Conservation (phyloP, 2,113 vertebrate species). For the Capra hircus region DNA sequence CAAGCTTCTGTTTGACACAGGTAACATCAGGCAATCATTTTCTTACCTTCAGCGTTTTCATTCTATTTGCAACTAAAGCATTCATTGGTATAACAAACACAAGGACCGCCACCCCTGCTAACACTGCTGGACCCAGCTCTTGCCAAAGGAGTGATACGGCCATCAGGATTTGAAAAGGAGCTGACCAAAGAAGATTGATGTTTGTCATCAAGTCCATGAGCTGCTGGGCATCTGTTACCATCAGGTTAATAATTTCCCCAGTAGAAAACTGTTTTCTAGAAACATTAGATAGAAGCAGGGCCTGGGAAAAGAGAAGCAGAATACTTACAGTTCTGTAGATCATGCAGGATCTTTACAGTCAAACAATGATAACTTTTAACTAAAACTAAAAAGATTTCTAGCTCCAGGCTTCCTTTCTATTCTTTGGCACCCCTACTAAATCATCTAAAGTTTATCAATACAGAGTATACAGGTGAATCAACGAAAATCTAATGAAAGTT, state of each 20-base stretch:
- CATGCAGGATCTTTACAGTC: neutral
- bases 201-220: conserved; percentile 73
- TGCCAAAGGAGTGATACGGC: conserved; percentile 74
- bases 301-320: conserved; percentile 58
- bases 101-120: conserved; percentile 73
- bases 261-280: conserved; percentile 64
- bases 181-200: conserved; percentile 76
- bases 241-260: conserved; percentile 73
- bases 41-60: conserved; percentile 76
- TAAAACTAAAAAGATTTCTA: neutral
- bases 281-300: conserved; percentile 68
- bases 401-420: neutral
- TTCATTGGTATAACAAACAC: conserved; percentile 75
- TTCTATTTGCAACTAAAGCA: conserved; percentile 64
- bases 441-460: neutral
- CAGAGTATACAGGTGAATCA: neutral
- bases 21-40: neutral
- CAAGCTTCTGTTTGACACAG: neutral
- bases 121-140: conserved; percentile 73
- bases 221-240: conserved; percentile 73
- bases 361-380: neutral
- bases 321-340: neutral
- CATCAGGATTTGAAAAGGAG: conserved; percentile 75
- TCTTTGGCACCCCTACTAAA: neutral
- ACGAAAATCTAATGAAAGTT: neutral